Conservation (phyloP, 2,113 vertebrate species). For the Vimba vimba region DNA sequence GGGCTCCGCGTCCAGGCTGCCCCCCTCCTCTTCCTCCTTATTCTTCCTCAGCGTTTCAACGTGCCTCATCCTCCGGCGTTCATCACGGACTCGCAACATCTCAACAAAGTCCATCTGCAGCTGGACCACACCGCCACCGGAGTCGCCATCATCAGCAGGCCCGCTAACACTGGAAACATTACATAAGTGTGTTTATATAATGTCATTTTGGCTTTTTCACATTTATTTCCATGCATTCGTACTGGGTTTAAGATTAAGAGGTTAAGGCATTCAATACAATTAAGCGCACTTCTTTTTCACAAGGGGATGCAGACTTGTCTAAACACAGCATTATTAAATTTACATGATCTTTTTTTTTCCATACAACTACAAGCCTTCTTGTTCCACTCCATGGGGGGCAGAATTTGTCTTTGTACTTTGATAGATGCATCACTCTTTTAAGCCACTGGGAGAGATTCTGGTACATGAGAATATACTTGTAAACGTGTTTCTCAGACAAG, state of each 20-base stretch:
- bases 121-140: conserved; percentile 58
- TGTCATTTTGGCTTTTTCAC: background rate
- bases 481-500: background rate
- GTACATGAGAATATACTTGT: background rate
- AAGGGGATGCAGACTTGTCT: background rate
- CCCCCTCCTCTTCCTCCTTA: conserved; percentile 62
- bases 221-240: background rate
- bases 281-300: background rate
- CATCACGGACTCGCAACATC: conserved; percentile 73
- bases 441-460: background rate
- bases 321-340: background rate
- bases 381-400: background rate
- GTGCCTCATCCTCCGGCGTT: conserved; percentile 69
- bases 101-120: conserved; percentile 71
- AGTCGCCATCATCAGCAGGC: background rate
- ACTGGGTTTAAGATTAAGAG: background rate
- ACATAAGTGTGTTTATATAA: background rate
- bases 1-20: background rate
- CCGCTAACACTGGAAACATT: conserved; percentile 1
- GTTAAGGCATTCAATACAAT: background rate
- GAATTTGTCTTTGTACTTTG: background rate
- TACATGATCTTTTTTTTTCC: background rate
- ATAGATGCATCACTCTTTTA: background rate
- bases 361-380: too few relatives aligned
- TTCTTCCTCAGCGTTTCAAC: conserved; percentile 70